These are phyloP conservation scores for Thalassaphorura encarpata DNA, from an alignment of 1,140 invertebrate species.

Conservation along the genomic window DNA sequence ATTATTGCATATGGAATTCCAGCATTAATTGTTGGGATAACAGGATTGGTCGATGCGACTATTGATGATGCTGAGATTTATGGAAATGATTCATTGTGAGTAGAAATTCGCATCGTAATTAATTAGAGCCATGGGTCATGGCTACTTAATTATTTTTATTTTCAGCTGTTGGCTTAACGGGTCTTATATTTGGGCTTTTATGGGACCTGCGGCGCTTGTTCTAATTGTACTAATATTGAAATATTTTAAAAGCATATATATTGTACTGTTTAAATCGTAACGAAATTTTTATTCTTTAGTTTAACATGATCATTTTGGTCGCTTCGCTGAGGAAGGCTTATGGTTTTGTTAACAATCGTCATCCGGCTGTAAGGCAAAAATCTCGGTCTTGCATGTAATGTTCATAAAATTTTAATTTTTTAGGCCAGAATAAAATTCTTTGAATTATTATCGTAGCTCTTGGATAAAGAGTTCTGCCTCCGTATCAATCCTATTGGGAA, in stretches of 20 bases:
- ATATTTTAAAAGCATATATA: background rate
- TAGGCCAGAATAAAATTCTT: background rate
- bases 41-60: too few species aligned
- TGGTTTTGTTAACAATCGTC: background rate
- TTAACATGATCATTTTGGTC: background rate
- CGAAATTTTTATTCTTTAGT: constrained; percentile 1
- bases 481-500: background rate
- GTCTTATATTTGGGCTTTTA: constrained; percentile 4
- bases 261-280: background rate
- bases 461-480: background rate
- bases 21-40: too few species aligned
- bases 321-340: background rate
- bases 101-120: too few species aligned
- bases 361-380: background rate
- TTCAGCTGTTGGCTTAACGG: constrained; percentile 4
- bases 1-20: too few species aligned
- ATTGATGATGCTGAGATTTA: too few species aligned
- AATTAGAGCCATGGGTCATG: too few species aligned
- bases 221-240: background rate
- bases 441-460: background rate
- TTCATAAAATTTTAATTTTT: background rate
- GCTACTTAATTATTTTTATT: too few species aligned
- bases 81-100: too few species aligned
- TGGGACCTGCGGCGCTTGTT: background rate
- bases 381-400: background rate